Evolutionary conservation across 1,140 invertebrate genomes (phyloP).

Genomic region (Oedothorax gibbosus): DNA sequence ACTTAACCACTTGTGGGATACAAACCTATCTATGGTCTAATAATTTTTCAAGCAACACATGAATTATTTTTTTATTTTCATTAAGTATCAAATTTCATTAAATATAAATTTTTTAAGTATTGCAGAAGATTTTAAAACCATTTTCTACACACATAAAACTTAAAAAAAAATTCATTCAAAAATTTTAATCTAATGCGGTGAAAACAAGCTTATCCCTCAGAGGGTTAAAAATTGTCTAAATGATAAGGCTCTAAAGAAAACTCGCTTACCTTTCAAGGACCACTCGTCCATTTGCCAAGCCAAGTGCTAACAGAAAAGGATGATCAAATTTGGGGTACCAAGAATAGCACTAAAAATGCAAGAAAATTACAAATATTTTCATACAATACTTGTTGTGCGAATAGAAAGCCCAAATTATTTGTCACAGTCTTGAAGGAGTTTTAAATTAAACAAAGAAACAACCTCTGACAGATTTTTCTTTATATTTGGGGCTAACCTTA

Average conservation of each 20-base stretch:
- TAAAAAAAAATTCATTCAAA: not conserved
- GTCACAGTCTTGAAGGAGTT: not conserved
- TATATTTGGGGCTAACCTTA: no score
- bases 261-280: constrained; percentile 34
- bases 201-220: not conserved
- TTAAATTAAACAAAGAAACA: not conserved
- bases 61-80: no score
- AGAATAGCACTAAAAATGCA: constrained; percentile 32
- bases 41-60: no score
- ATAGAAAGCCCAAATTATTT: not conserved
- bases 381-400: not conserved
- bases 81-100: no score
- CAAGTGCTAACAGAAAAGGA: constrained; percentile 35
- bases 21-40: no score
- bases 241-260: not conserved
- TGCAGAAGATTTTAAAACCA: no score
- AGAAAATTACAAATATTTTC: not conserved
- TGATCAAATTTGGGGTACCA: constrained; percentile 54
- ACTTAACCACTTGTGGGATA: no score
- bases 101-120: no score
- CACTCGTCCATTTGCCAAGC: constrained; percentile 38
- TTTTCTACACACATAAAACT: not conserved
- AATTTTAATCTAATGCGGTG: not conserved
- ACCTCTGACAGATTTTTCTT: not conserved
- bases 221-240: not conserved